Evolutionary conservation across 2,113 vertebrate species (phyloP).

Genomic region (Plecturocebus donacophilus): DNA sequence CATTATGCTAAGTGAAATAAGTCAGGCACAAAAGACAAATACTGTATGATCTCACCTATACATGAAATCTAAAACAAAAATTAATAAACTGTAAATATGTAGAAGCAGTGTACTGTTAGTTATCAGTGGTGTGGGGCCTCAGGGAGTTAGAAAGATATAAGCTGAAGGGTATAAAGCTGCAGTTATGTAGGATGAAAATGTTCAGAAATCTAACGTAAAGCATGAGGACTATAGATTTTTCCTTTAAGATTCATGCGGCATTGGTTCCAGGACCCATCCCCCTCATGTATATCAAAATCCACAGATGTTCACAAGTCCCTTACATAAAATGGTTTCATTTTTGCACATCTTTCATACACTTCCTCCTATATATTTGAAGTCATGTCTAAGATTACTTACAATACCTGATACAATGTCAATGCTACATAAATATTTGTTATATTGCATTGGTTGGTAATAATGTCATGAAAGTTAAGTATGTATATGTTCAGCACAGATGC

Average conservation of each 20-base stretch:
- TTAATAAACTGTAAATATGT: background rate
- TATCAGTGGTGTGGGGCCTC: background rate
- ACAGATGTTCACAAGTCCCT: background rate
- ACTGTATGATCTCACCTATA: background rate
- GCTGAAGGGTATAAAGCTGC: background rate
- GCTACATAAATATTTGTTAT: background rate
- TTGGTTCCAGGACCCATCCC: background rate
- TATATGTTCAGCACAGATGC: background rate
- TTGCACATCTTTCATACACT: background rate
- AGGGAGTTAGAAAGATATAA: background rate
- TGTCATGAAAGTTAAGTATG: background rate
- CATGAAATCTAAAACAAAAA: background rate
- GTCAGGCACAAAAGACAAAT: background rate
- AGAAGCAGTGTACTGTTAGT: background rate
- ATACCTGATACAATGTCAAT: background rate
- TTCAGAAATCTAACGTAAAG: no score
- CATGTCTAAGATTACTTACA: background rate
- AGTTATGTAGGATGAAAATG: no score
- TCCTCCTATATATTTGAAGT: background rate
- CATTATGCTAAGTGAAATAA: background rate
- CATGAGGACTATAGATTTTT: no score
- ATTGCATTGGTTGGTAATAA: background rate
- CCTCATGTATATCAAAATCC: background rate
- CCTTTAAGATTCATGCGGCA: background rate
- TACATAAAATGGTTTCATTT: background rate